Evolutionary conservation across 1,140 invertebrate genomes (phyloP), one percentile per base, ranked within the genome.

Genomic region (Chrysoperla carnea): DNA sequence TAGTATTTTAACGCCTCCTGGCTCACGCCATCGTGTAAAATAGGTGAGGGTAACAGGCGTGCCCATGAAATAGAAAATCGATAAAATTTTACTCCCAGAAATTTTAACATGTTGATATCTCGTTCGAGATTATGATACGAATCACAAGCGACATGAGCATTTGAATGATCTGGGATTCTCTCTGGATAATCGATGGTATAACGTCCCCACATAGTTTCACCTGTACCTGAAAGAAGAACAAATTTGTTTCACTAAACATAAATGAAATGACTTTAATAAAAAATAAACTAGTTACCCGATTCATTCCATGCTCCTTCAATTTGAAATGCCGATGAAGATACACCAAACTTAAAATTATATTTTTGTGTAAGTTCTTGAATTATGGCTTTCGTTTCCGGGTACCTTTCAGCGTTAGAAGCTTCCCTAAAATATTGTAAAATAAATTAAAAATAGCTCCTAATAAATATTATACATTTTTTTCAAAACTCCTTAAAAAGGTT

Each of bases 31-130:
- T 28, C 31, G 40, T 6, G 40, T 42, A 31, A 36, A 36, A 12
- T 41, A 53, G 50, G 40, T 61, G 48, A 60, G 13, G 72, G 70
- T 1, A 73, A 48, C 28, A 75, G 63, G 43, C 72, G 51, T 0
- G 73, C 48, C 75, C 76, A 78, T 15, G 73, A 68, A 36, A 78
- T 50, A 0, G 75, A 78, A 52, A 78, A 74, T 6, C 74, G 61
- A 50, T 75, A 74, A 41, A 52, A 56, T 37, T 63, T 52, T 4
- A 77, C 67, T 13, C 61, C 62, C 3, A 70, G 45, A 8, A 58
- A 42, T 43, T 67, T 66, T 6, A 70, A 17, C 28, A 67, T 37
- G 36, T 54, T 44, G 7, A 72, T 47, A 46, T 74, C 70, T 44
- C 67, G 58, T 46, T 61, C 54, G 40, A 61, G 66, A 42, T 63